Evolutionary conservation across 2,113 vertebrate genomes (phyloP), one percentile per base, ranked within the genome.

Genomic region (Merops nubicus): DNA sequence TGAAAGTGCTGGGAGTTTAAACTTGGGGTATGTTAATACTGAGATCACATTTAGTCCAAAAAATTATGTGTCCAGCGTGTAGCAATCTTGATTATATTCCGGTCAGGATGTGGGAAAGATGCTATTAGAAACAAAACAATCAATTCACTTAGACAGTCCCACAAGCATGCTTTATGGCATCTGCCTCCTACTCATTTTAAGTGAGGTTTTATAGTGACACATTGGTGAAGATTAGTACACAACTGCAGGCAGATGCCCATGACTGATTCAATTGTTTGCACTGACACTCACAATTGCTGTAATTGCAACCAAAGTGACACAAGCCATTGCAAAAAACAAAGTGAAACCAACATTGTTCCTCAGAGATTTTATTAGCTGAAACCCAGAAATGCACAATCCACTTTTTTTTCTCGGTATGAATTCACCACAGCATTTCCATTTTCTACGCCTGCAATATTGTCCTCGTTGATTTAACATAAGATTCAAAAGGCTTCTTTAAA

Each of bases 51-150:
- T 90, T 95, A 93, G 80, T 82, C 79, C 83, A 87, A 75, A 95
- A 69, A 68, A 95, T 95, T 91, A 80, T 80, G 95, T 69, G 88
- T 96, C 91, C 86, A 91, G 89, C 73, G 54, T 92, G 95, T 91
- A 96, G 93, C 91, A 95, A 94, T 96, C 92, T 93, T 94, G 93
- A 95, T 97, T 91, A 92, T 89, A 87, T 95, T 95, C 93, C 10
- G 3, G 85, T 96, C 95, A 96, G 96, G 93, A 96, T 94, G 95
- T 96, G 96, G 96, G 90, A 90, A 91, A 84, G 92, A 96, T 94
- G 93, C 89, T 94, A 73, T 96, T 96, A 96, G 91, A 96, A 94
- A 96, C 93, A 96, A 93, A 96, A 96, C 96, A 95, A 93, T 96
- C 92, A 95, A 80, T 95, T 96, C 92, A 82, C 92, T 93, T 72